These are phyloP conservation scores for Phylloscopus trochiloides DNA, from an alignment of 2,113 vertebrate species.

Conservation along the genomic window DNA sequence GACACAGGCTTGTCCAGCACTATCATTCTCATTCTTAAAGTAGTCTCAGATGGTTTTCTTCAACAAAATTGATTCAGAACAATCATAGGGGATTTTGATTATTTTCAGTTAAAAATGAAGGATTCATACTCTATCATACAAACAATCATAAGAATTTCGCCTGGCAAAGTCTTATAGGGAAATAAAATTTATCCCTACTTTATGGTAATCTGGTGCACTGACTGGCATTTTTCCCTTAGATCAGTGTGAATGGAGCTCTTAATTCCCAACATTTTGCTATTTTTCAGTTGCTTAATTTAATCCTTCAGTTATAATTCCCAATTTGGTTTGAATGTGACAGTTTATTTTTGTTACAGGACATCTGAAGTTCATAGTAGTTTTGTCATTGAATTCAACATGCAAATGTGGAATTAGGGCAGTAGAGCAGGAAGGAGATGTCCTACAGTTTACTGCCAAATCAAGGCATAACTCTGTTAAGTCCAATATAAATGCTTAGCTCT, in stretches of 20 bases:
- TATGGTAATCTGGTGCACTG: too few relatives aligned
- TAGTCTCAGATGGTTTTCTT: not conserved
- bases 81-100: not conserved
- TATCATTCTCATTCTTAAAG: not conserved
- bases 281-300: not conserved
- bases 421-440: not conserved
- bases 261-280: not conserved
- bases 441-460: not conserved
- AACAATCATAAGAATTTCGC: not conserved
- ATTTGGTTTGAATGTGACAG: not conserved
- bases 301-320: not conserved
- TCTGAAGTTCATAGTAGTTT: not conserved
- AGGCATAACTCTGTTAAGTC: not conserved
- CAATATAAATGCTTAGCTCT: not conserved
- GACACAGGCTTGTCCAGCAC: not conserved
- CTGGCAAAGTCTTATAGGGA: not conserved
- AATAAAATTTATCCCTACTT: not conserved
- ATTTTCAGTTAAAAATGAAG: not conserved
- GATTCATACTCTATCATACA: not conserved
- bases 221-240: not conserved
- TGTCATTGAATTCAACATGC: not conserved
- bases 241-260: not conserved
- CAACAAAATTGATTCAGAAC: not conserved
- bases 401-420: not conserved
- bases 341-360: not conserved